A percentile compares a stretch with the other conserved stretches of the same genome.
phyloP scores from a whole-genome alignment of 2,888 invertebrate genomes.

The Cryptus viduatorius region DNA sequence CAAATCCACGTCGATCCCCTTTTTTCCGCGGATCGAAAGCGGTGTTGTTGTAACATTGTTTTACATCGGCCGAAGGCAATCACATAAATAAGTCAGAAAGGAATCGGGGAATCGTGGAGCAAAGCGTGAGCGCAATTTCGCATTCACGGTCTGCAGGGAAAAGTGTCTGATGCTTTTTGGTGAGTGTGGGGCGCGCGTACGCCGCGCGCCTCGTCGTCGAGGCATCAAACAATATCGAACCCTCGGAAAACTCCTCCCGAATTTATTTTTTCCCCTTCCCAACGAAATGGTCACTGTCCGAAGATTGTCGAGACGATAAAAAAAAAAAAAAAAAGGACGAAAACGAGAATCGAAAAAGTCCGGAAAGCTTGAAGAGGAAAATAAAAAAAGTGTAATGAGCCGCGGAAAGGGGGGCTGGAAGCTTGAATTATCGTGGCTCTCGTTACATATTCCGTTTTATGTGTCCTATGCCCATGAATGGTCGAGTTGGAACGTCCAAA shows the following conservation, averaged over 20 bases:
- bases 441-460: constrained; percentile 85
- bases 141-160: constrained; percentile 82
- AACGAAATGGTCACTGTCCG: constrained; percentile 60
- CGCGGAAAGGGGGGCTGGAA: constrained; percentile 68
- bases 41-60: constrained; percentile 76
- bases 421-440: constrained; percentile 82
- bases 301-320: constrained; percentile 75
- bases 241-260: constrained; percentile 59
- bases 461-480: constrained; percentile 81
- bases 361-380: constrained; percentile 36
- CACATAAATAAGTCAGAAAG: constrained; percentile 81
- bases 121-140: constrained; percentile 77
- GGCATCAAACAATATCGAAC: constrained; percentile 76
- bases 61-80: constrained; percentile 79
- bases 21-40: constrained; percentile 42
- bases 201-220: constrained; percentile 60
- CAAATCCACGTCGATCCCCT: constrained; percentile 69
- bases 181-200: constrained; percentile 31
- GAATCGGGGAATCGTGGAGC: constrained; percentile 70
- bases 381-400: constrained; percentile 52
- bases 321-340: constrained; percentile 60
- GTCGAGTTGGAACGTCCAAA: constrained; percentile 72
- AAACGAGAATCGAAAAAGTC: constrained; percentile 47
- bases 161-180: constrained; percentile 66
- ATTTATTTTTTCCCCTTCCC: not conserved